Base-by-base conservation (phyloP, 1,140 invertebrate species). In the Phortica variegata region DNA sequence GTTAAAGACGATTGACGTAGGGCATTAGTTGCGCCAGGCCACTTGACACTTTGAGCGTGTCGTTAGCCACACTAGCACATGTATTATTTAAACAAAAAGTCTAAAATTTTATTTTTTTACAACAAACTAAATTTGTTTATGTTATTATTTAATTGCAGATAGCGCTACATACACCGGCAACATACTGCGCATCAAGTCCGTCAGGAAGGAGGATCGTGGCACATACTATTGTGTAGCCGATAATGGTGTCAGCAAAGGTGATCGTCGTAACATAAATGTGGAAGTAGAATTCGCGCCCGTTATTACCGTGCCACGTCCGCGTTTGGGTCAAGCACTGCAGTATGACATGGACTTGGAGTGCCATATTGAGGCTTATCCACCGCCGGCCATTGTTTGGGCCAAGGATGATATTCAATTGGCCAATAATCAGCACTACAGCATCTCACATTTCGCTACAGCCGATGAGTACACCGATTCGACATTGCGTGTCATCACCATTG, bases 201-300 rank as follows among this genome's bases (percentile, higher is more conserved):
- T 92, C n/a, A 84, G 82, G 32, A 95, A 93, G 71, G 89, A 93
- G 75, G 89, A 94, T 77, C 82, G 91, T 36, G 92, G 92, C 31
- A 95, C 91, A 0, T 95, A 95, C 76, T 95, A 94, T 73, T 96
- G 93, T 61, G 89, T 95, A 10, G 93, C 92, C 19, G 92, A 95
- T 69, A 95, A 96, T 71, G 88, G 85, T 17, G 91, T 95, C 1
- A 91, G 91, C 39, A 85, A 85, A 56, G 91, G 91, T 1, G 86
- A 89, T 4, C 78, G 89, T 26, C 80, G 91, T 58, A 93, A 94
- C 62, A 90, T 95, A 54, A 91, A 90, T 46, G 82, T 95, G 1
- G 91, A 95, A 77, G 88, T 94, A 17, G 90, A 94, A 77, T 93
- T 91, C 61, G 79, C 89, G 0, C 92, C 93, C 0, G 87, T 93